Percentiles rank a stretch among this genome's conserved stretches.
Conservation (phyloP, 2,888 invertebrate genomes). For the Oscheius sp. region DNA sequence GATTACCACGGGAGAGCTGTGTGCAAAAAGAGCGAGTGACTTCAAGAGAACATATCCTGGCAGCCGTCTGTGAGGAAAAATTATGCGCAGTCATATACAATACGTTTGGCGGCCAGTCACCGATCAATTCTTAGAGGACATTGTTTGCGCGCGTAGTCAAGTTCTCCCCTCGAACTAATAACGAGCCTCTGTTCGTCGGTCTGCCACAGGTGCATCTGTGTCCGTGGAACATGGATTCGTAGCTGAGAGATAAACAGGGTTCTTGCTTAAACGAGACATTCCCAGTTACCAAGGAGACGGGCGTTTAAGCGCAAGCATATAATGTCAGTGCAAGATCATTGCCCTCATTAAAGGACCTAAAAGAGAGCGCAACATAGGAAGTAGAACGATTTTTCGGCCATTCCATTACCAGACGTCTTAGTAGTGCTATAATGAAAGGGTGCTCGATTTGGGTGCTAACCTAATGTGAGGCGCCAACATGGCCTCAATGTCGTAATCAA, state of each 20-base stretch:
- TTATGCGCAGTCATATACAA: conserved; percentile 33
- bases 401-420: conserved; percentile 24
- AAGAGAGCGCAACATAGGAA: conserved; percentile 2
- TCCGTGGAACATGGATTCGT: neutral
- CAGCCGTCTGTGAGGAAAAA: conserved; percentile 29
- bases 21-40: neutral
- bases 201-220: neutral
- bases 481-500: conserved; percentile 38
- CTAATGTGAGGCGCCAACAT: conserved; percentile 35
- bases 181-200: conserved; percentile 19
- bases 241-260: conserved; percentile 12
- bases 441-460: conserved; percentile 28
- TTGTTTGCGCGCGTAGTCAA: conserved; percentile 39
- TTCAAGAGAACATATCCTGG: neutral
- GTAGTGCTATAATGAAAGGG: conserved; percentile 27
- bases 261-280: neutral
- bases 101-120: conserved; percentile 34
- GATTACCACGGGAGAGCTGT: conserved; percentile 24
- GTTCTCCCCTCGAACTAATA: conserved; percentile 29
- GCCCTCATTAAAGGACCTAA: conserved; percentile 15
- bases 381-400: conserved; percentile 11
- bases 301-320: conserved; percentile 18
- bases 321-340: conserved; percentile 12
- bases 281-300: conserved; percentile 24
- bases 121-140: conserved; percentile 41